phyloP scores from a whole-genome alignment of 1,140 invertebrate genomes.

The Lasioglossum albipes region DNA sequence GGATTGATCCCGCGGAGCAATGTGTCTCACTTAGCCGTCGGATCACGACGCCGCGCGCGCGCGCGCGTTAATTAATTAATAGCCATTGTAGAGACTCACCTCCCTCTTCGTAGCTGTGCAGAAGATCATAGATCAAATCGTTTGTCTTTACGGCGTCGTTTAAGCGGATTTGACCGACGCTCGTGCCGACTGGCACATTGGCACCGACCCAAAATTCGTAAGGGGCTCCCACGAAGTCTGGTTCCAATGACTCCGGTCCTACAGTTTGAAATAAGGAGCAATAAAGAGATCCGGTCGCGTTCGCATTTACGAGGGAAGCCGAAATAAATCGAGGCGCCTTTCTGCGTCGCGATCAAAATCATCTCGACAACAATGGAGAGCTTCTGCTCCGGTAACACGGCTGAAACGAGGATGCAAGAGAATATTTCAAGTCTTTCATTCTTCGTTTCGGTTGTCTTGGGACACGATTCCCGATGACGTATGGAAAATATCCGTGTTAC shows the following conservation, averaged over 20 bases:
- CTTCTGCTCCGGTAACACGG: not conserved
- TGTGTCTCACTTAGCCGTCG: not conserved
- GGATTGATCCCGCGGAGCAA: not conserved
- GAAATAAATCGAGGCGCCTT: too few species aligned
- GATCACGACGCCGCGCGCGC: not conserved
- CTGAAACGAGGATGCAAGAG: too few species aligned
- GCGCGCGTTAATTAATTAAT: conserved; percentile 24
- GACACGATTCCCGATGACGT: not conserved
- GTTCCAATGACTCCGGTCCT: conserved; percentile 81
- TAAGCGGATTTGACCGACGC: conserved; percentile 90
- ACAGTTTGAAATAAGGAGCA: not conserved
- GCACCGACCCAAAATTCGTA: conserved; percentile 95
- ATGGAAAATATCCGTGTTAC: not conserved
- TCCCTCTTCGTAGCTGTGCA: conserved; percentile 90
- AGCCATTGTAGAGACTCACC: conserved; percentile 77
- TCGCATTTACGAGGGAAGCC: not conserved
- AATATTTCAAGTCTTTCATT: not conserved
- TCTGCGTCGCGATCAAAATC: not conserved
- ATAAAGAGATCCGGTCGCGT: not conserved
- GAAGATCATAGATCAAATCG: conserved; percentile 87
- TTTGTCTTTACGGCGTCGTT: conserved; percentile 85
- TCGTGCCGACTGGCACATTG: conserved; percentile 90
- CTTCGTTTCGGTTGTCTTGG: not conserved
- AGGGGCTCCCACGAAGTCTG: conserved; percentile 92
- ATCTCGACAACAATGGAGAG: conserved; percentile 2